Evolutionary conservation across 2,113 vertebrate genomes (phyloP), one percentile per base, ranked within the genome.

Genomic region (Rhegmatorhina hoffmannsi): DNA sequence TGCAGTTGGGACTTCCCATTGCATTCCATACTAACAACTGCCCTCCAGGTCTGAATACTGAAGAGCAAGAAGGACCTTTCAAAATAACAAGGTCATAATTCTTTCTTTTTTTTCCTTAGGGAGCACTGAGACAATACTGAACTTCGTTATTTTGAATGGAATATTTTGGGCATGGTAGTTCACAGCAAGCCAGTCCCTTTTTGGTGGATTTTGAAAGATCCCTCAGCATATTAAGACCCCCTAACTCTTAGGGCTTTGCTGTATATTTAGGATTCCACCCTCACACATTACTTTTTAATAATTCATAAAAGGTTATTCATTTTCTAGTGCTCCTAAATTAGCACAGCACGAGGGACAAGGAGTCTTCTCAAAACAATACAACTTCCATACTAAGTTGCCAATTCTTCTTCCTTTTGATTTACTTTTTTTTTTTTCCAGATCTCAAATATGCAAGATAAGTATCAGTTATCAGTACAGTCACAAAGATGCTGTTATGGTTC

Each of bases 291-390:
- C 4, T 14, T 53, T 56, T 74, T 33, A 69, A 58, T 2, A 20
- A 23, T 55, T 85, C 33, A 28, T 53, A 67, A 92, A 50, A 80
- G 52, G 36, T 91, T 56, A 72, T 89, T 90, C 23, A 90, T 96
- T 95, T 95, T 76, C 47, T 46, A 88, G 11, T 15, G 63, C 28
- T 92, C 68, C 70, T 55, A 84, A 94, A 97, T 86, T 77, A 95
- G 74, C 26, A 93, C 26, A 92, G 63, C 83, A 94, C 43, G 62
- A 95, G 85, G 87, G 63, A 92, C 87, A 96, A 95, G 20, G 13
- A 77, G 6, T 5, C 75, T 84, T 78, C 83, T 85, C 36, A 50
- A 83, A 92, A 86, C 63, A 66, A 81, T 10, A 59, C 47, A 75
- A 43, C 31, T 89, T 93, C 83, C 53, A 40, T 7, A 50, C 19